Conservation (phyloP, 2,797 vertebrate species). For the Propithecus perrieri region DNA sequence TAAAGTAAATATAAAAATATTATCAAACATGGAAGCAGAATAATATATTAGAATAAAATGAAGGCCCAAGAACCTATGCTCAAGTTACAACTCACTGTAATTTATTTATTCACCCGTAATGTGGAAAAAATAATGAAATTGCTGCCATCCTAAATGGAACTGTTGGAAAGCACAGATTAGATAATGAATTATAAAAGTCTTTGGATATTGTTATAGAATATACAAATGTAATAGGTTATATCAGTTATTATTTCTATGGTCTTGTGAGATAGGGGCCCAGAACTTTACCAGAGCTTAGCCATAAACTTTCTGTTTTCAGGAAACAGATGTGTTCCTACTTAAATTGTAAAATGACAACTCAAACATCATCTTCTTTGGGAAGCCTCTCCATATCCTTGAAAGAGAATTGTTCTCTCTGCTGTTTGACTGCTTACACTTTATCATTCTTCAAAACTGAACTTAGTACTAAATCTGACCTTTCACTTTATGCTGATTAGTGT, state of each 20-base stretch:
- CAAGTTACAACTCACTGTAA: background rate
- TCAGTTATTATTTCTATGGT: background rate
- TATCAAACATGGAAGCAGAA: background rate
- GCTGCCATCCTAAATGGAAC: background rate
- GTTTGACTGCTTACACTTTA: background rate
- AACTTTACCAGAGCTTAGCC: background rate
- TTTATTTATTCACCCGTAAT: background rate
- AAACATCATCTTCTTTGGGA: background rate
- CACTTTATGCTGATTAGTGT: background rate
- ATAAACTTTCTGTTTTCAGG: background rate
- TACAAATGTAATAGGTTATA: background rate
- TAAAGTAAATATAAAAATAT: background rate
- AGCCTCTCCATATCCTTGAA: background rate
- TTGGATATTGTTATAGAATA: background rate
- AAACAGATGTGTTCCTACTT: background rate
- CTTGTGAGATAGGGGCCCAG: background rate
- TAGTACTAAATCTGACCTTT: background rate
- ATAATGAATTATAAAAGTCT: background rate
- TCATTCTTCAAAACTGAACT: background rate
- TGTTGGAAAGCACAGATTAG: background rate
- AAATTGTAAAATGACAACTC: background rate
- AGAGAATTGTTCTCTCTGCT: background rate
- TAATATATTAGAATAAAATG: background rate
- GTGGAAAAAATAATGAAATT: background rate
- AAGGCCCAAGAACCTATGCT: background rate